These are phyloP conservation scores for Callocephalon fimbriatum DNA, from an alignment of 2,113 vertebrate genomes.

Conservation along the genomic window DNA sequence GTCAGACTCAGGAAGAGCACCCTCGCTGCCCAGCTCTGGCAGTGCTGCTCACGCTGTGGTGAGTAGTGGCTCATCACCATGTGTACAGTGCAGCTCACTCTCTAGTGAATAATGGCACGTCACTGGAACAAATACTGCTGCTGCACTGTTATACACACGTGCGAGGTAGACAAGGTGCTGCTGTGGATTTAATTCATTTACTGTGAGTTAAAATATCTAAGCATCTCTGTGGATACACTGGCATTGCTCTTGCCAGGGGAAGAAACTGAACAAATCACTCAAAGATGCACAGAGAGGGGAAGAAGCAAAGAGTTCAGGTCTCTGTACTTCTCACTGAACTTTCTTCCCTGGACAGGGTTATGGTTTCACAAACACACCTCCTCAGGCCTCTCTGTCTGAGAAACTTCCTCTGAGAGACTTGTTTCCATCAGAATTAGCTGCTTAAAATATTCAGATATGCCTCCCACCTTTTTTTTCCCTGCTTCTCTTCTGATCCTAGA, in stretches of 20 bases:
- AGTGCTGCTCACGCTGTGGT: accelerated
- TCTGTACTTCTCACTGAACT: neutral
- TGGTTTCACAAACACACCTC: neutral
- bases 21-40: neutral
- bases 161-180: neutral
- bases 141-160: neutral
- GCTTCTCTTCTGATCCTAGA: neutral
- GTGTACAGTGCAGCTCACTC: neutral
- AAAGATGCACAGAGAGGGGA: neutral
- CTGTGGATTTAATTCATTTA: neutral
- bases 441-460: neutral
- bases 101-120: accelerated
- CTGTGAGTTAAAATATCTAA: neutral
- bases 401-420: accelerated
- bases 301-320: neutral
- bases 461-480: neutral
- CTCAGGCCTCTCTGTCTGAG: neutral
- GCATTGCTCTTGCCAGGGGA: neutral
- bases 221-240: neutral
- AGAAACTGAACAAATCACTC: neutral
- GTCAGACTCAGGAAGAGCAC: neutral
- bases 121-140: neutral
- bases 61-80: neutral
- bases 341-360: neutral
- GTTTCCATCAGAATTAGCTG: neutral